phyloP scores from a whole-genome alignment of 2,113 vertebrate species.

The Odontesthes bonariensis region DNA sequence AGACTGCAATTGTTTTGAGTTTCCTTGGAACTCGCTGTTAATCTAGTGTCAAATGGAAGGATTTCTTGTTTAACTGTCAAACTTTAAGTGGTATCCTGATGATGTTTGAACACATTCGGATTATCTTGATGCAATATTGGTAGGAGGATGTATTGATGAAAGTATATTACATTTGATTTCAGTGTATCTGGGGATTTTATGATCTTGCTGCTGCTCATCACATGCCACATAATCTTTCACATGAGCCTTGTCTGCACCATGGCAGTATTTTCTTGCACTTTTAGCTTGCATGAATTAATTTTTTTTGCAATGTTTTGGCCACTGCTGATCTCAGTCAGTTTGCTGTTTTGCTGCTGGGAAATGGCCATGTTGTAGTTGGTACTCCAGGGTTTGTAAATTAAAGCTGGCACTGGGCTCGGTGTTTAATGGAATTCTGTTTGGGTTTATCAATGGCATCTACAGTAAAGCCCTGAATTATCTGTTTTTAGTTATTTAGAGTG shows the following conservation, averaged over 20 bases:
- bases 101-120: no score
- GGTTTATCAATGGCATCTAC: not conserved
- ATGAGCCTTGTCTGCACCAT: not conserved
- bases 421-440: constrained; percentile 7
- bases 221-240: not conserved
- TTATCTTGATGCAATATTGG: not conserved
- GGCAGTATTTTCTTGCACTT: not conserved
- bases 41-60: not conserved
- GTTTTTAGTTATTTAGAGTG: not conserved
- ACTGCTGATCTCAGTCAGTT: not conserved
- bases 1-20: constrained; percentile 10
- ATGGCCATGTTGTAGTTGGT: not conserved
- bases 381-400: constrained; percentile 17
- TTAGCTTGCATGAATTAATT: constrained; percentile 7
- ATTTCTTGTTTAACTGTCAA: no score
- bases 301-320: constrained; percentile 15
- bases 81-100: no score
- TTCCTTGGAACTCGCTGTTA: not conserved
- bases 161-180: not conserved
- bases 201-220: not conserved
- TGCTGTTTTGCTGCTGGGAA: not conserved
- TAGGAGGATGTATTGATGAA: not conserved
- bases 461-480: not conserved
- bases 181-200: not conserved
- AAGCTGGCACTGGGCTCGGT: not conserved